These are phyloP conservation scores for Epistrophe grossulariae DNA, from an alignment of 2,888 invertebrate genomes.

Conservation along the genomic window DNA sequence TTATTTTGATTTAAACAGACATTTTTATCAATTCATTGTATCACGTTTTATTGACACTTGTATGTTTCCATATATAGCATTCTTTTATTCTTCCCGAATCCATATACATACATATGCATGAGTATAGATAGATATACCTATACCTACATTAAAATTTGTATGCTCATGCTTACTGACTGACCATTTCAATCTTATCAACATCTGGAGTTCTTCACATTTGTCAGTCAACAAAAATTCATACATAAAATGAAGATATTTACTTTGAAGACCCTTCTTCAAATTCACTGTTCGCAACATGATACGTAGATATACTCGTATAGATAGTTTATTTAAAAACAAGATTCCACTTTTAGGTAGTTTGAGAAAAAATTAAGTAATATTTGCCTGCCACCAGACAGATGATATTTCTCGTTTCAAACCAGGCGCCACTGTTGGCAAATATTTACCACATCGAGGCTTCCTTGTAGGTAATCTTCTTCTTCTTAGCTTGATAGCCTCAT, in stretches of 20 bases:
- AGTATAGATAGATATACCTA: not conserved
- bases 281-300: constrained; percentile 54
- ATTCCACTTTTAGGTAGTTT: constrained; percentile 5
- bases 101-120: not conserved
- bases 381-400: constrained; percentile 45
- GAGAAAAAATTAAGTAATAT: constrained; percentile 61
- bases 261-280: constrained; percentile 39
- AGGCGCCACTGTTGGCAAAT: constrained; percentile 67
- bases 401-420: constrained; percentile 45
- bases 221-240: constrained; percentile 34
- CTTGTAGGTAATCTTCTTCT: constrained; percentile 6
- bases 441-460: constrained; percentile 36
- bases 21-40: not conserved
- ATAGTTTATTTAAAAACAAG: constrained; percentile 6
- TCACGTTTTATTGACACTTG: constrained; percentile 9
- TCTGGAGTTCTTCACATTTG: constrained; percentile 44
- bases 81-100: not conserved
- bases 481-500: constrained; percentile 5
- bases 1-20: not conserved
- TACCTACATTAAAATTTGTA: not conserved
- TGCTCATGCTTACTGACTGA: constrained; percentile 8
- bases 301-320: not conserved
- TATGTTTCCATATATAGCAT: not conserved
- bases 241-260: constrained; percentile 31
- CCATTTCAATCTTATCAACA: constrained; percentile 41